phyloP scores from a whole-genome alignment of 2,113 vertebrate genomes.

The Aspiorhynchus laticeps region DNA sequence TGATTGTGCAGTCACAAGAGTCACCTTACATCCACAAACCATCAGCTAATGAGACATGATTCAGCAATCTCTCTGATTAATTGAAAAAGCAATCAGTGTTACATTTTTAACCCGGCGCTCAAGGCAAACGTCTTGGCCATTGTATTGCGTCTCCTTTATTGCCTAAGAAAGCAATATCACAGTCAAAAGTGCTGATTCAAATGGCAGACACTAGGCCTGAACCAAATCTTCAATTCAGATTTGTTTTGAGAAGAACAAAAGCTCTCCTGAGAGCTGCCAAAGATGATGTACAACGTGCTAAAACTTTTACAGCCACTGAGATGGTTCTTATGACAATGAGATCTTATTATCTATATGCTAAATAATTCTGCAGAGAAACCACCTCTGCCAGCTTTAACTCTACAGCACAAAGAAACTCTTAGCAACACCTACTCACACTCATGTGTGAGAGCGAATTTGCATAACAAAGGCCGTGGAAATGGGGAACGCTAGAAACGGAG shows the following conservation, averaged over 20 bases:
- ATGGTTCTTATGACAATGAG: conserved; percentile 39
- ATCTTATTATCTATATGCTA: conserved; percentile 31
- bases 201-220: conserved; percentile 63
- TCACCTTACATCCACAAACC: conserved; percentile 3
- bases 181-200: conserved; percentile 52
- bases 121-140: background rate
- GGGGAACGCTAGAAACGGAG: conserved; percentile 5
- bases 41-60: conserved; percentile 8
- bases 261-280: background rate
- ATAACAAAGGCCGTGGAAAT: conserved; percentile 33
- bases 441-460: background rate
- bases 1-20: conserved; percentile 3
- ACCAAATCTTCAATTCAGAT: conserved; percentile 20
- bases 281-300: background rate
- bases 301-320: background rate
- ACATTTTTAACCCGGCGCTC: background rate
- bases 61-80: conserved; percentile 8
- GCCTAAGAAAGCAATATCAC: conserved; percentile 1
- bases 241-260: conserved; percentile 18
- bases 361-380: conserved; percentile 37
- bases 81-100: background rate
- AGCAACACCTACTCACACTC: conserved; percentile 33
- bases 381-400: conserved; percentile 27
- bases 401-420: conserved; percentile 36
- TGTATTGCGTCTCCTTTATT: conserved; percentile 3